Evolutionary conservation across 1,140 invertebrate species (phyloP).

Genomic region (Euglossa dilemma): DNA sequence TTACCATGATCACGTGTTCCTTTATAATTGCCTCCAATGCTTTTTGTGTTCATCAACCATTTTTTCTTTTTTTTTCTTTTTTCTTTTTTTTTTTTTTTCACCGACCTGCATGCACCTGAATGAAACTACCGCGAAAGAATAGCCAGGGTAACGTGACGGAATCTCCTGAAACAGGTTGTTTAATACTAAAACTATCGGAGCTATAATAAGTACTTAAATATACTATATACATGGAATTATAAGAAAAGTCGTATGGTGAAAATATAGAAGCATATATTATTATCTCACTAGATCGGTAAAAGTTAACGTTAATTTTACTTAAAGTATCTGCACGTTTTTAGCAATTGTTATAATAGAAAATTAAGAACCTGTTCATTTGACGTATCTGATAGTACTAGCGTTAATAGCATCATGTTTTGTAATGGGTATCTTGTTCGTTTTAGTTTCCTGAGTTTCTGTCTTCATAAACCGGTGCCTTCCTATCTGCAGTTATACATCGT

Average conservation of each 20-base stretch:
- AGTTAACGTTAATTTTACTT: no score
- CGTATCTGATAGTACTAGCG: no score
- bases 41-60: constrained; percentile 39
- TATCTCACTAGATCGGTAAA: no score
- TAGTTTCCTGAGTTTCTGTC: neutral
- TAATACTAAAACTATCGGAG: neutral
- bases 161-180: constrained; percentile 10
- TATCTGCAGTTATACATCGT: neutral
- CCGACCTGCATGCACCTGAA: neutral
- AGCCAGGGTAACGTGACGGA: constrained; percentile 26
- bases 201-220: no score
- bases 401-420: neutral
- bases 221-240: no score
- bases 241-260: no score
- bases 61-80: neutral
- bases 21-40: constrained; percentile 40
- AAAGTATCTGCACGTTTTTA: no score
- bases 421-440: constrained; percentile 12
- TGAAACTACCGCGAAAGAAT: constrained; percentile 3
- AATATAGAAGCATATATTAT: no score
- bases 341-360: no score
- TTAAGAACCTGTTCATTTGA: no score
- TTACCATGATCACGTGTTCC: constrained; percentile 48
- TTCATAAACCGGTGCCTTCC: neutral
- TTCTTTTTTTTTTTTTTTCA: neutral